Evolutionary conservation across 1,140 invertebrate genomes (phyloP), one percentile per base, ranked within the genome.

Genomic region (Drosophila sp.): DNA sequence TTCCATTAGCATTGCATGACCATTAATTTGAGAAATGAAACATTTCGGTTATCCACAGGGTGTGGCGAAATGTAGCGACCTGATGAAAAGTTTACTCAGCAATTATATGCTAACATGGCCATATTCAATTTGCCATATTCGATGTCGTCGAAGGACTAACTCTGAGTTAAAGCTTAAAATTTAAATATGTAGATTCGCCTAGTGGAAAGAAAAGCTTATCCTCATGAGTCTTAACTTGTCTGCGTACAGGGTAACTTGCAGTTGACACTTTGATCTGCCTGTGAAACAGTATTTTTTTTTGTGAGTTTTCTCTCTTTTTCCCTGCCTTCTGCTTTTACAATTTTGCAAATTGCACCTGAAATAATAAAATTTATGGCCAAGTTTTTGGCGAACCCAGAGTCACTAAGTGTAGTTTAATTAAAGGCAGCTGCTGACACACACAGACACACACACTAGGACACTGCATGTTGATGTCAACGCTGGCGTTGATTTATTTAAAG

Each of bases 401-500:
- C 50, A 30, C 79, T 66, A 63, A 60, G 71, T 66, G 68, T 40
- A 63, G 62, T 83, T 86, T 87, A 87, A 87, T 86, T 86, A 87
- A 83, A 76, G 69, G 64, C 58, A 76, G 73, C 68, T 70, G 72
- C 68, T 72, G 83, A 64, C 79, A 73, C 74, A 78, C 74, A 79
- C 79, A 80, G 33, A 44, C 11, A 66, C 55, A 62, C 35, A 69
- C 57, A 72, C 41, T 11, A 33, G 50, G 55, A 38, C 40, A 63
- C 27, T 67, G 60, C 65, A 57, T 54, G 58, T 73, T 69, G 54
- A 72, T 78, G 81, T 82, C 81, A 76, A 38, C 79, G 58, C 75
- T 87, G 83, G 58, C 79, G 66, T 86, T 86, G 83, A 86, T 86
- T 86, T 86, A 86, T 86, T 81, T 75, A 63, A 77, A 64, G 68